Base-by-base conservation (phyloP, 2,113 vertebrate genomes). In the Lethenteron camtschaticum region DNA sequence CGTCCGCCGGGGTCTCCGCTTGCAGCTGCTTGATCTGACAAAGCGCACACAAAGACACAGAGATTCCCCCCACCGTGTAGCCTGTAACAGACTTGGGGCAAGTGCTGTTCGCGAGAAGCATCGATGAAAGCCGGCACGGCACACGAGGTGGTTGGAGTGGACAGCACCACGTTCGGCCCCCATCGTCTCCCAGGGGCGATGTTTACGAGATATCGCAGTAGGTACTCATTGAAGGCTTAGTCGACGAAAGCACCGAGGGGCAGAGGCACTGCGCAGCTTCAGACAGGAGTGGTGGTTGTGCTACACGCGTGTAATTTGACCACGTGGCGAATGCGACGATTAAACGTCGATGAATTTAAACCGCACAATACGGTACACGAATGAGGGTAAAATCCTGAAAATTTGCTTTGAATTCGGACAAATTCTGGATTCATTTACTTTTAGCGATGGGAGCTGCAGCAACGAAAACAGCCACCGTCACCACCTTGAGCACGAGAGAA, bases 11-110 rank as follows among this genome's bases (percentile, higher is more conserved):
- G 13, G 83, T 90, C 79, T 95, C 90, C 1, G 82, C 83, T 75
- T 85, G 69, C 66, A 99, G 75, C 76, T 99, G 94, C 75, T 88
- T 83, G 4, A 96, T 63, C 92, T 99, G 71, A 6, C 55, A 20
- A 20, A 18, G 60, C 12, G 75, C 76, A 69, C 68, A 14, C 71
- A 70, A 56, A 69, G 13, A 71, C 69, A 11, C 56, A 58, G 16
- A 69, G 55, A 55, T 56, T 9, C 9, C 13, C 55, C 16, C 16
- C 55, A 2, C 9, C 16, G 13, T 10, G 41, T 9, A 24, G 55
- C 16, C n/a, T 9, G 14, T 24, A 55, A 13, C 13, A 20, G 55
- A 56, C 9, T 20, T 9, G 18, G 3, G 55, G n/a, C 2, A 24
- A 9, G 16, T 10, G 14, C 18, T 20, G 9, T 20, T 69, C n/a